Evolutionary conservation across 2,888 invertebrate genomes (phyloP), one percentile per base, ranked within the genome.

Genomic region (Eupithecia exiguata): DNA sequence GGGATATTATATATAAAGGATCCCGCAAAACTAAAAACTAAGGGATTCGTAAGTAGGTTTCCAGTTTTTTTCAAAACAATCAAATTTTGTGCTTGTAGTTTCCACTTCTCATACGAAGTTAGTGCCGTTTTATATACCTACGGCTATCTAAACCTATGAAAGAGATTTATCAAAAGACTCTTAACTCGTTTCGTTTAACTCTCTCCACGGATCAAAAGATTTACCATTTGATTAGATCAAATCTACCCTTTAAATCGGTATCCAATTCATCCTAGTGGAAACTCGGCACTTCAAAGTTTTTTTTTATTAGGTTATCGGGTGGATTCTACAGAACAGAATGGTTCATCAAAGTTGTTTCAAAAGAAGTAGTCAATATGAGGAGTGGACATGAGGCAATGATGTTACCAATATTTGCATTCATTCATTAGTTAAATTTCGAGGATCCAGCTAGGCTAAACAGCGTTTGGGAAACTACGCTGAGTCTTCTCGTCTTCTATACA

Each of bases 191-290:
- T 18, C 18, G n/a, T 65, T 65, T n/a, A 65, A 65, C 63, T 65
- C 63, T 21, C 21, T 65, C n/a, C n/a, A 65, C 12, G 12, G 63
- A 38, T 65, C 63, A 65, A 65, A 63, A 38, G 63, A n/a, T 65
- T 36, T 3, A 2, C 36, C 36, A 36, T 65, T 65, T 65, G 63
- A 65, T 65, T 65, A n/a, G n/a, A 65, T 65, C 62, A 35, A 30
- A 62, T 62, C 62, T 12, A 58, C 25, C 62, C 35, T 62, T 35
- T 62, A 18, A 62, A 30, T 35, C 18, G 62, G 35, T 36, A 35
- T n/a, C 62, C 18, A 30, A 62, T 9, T 10, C 35, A 62, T 35
- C 35, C 18, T 18, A 62, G 63, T 38, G 63, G 21, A 65, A 65
- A 65, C 25, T 35, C 61, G n/a, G 18, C 35, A 18, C 36, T 63